Conservation (phyloP, 2,113 vertebrate genomes). For the Vombatus ursinus region DNA sequence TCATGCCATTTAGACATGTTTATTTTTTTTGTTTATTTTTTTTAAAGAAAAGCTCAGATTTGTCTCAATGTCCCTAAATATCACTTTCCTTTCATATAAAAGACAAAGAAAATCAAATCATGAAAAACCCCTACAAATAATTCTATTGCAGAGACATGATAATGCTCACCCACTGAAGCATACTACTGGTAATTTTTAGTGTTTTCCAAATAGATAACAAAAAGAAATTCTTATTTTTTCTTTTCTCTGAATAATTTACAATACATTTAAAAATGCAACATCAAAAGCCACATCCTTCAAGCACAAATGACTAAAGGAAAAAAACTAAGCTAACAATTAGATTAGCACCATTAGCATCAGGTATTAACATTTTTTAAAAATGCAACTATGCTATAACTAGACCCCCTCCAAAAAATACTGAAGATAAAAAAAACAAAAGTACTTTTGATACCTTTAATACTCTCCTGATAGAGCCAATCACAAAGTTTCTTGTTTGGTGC, state of each 20-base stretch:
- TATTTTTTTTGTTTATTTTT: too few relatives aligned
- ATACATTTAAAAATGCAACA: not conserved
- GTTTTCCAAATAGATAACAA: not conserved
- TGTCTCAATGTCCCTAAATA: not conserved
- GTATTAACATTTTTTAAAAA: conserved; percentile 44
- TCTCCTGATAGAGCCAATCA: conserved; percentile 88
- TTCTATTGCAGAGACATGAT: not conserved
- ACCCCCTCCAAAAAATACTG: conserved; percentile 16
- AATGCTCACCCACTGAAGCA: not conserved
- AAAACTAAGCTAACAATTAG: not conserved
- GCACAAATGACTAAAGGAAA: not conserved
- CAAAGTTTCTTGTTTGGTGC: conserved; percentile 71
- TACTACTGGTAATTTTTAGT: not conserved
- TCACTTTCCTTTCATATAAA: not conserved
- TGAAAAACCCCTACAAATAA: not conserved
- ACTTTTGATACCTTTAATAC: conserved; percentile 84
- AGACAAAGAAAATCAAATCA: not conserved
- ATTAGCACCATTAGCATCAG: conserved; percentile 18
- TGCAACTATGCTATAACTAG: not conserved
- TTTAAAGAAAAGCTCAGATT: not conserved
- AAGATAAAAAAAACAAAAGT: not conserved
- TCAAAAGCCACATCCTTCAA: not conserved
- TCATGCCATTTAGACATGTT: too few relatives aligned
- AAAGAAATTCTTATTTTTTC: conserved; percentile 22
- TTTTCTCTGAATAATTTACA: not conserved